Evolutionary conservation across 2,888 invertebrate genomes (phyloP), one percentile per base, ranked within the genome.

Genomic region (Celastrina argiolus): DNA sequence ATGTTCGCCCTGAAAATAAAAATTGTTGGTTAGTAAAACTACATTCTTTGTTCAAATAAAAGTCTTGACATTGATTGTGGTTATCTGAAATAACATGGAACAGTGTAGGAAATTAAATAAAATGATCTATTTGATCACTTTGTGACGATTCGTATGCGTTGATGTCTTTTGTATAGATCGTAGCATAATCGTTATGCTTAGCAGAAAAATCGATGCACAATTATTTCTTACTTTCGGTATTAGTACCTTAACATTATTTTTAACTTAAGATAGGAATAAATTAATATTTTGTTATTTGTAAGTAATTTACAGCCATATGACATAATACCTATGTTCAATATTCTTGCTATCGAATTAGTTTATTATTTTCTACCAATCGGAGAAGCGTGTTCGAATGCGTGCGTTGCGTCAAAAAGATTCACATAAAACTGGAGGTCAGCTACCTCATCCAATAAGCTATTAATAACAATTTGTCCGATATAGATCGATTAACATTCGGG

Each of bases 1-100:
- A 82, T 96, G 96, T 63, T 94, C 94, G 42, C 96, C 96, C 82
- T 91, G 81, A 14, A 84, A 80, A 70, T 26, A 45, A 75, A 42
- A 56, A 28, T 10, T 7, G 3, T 18, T 31, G 7, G 3, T 16
- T 65, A 28, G 41, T 14, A 61, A 59, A 63, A 16, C 16, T n/a
- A n/a, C 41, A 14, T 14, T 14, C 14, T 39, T n/a, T n/a, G n/a
- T n/a, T n/a, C n/a, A n/a, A n/a, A n/a, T n/a, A n/a, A n/a, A n/a
- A n/a, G n/a, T n/a, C n/a, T n/a, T n/a, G n/a, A n/a, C n/a, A n/a
- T n/a, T n/a, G 31, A 31, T 31, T 31, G 7, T 4, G 7, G 7
- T 31, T 6, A 7, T 31, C 31, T 31, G 5, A 31, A 31, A 3
- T 31, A 31, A 31, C 31, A 31, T 31, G 7, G 5, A 31, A 8